phyloP scores from a whole-genome alignment of 1,140 invertebrate species.

The Anastatus disparis region DNA sequence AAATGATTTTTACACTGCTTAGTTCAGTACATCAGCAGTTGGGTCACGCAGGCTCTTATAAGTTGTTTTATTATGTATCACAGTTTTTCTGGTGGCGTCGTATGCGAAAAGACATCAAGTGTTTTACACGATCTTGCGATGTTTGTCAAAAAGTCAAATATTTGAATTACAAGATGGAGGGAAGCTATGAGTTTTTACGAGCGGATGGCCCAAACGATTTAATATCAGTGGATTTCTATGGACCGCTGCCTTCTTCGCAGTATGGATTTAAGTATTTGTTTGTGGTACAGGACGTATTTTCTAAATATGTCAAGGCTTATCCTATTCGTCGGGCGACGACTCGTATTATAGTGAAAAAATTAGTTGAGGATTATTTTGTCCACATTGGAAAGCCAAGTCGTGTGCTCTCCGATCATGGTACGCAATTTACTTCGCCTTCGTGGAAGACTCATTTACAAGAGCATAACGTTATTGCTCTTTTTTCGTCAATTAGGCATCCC shows the following conservation, averaged over 20 bases:
- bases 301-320: constrained; percentile 51
- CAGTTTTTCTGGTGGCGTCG: constrained; percentile 46
- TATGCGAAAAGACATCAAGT: constrained; percentile 38
- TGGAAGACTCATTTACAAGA: constrained; percentile 31
- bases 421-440: constrained; percentile 33
- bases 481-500: constrained; percentile 40
- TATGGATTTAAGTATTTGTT: constrained; percentile 48
- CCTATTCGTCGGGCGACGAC: constrained; percentile 45
- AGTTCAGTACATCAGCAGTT: constrained; percentile 43
- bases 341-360: not conserved
- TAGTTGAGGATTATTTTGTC: not conserved
- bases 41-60: constrained; percentile 50
- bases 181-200: not conserved
- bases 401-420: constrained; percentile 35
- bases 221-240: constrained; percentile 47
- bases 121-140: constrained; percentile 31
- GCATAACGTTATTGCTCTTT: constrained; percentile 34
- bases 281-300: constrained; percentile 50
- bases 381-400: not conserved
- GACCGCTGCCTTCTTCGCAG: constrained; percentile 43
- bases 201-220: not conserved
- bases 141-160: constrained; percentile 27
- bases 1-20: not conserved
- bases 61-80: constrained; percentile 45
- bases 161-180: not conserved